Conservation (phyloP, 2,797 vertebrate genomes). For the Micropoecilia bifurca region DNA sequence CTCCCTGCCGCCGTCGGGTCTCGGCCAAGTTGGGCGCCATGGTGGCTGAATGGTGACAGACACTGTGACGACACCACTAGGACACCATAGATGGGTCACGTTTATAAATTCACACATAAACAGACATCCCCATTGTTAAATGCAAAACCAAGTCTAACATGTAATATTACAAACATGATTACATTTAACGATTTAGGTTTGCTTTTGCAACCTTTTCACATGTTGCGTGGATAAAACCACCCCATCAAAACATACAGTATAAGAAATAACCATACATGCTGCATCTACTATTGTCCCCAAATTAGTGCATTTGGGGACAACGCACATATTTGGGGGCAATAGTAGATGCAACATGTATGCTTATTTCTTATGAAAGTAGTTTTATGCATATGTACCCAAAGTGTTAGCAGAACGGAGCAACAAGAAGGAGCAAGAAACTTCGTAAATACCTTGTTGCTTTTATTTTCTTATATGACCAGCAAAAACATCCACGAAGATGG, state of each 20-base stretch:
- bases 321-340: not conserved
- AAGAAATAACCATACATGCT: constrained; percentile 1
- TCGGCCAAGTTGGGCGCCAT: constrained; percentile 86
- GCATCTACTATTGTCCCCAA: not conserved
- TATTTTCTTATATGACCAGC: constrained; percentile 4
- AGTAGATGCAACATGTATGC: not conserved
- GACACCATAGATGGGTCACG: constrained; percentile 67
- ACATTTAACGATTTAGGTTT: not conserved
- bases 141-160: constrained; percentile 12
- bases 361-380: not conserved
- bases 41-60: constrained; percentile 88
- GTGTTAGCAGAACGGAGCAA: too few species aligned
- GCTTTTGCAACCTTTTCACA: constrained; percentile 4
- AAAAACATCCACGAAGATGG: constrained; percentile 33
- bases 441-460: constrained; percentile 15
- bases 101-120: constrained; percentile 42
- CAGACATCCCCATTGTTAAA: constrained; percentile 21
- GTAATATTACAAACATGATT: not conserved
- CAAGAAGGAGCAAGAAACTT: not conserved
- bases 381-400: not conserved
- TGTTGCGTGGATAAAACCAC: not conserved
- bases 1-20: constrained; percentile 89
- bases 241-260: constrained; percentile 14
- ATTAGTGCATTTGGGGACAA: too few species aligned
- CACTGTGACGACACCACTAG: constrained; percentile 77